These are phyloP conservation scores for Phalacrocorax brasilianus DNA, from an alignment of 2,113 vertebrate species.

Conservation along the genomic window DNA sequence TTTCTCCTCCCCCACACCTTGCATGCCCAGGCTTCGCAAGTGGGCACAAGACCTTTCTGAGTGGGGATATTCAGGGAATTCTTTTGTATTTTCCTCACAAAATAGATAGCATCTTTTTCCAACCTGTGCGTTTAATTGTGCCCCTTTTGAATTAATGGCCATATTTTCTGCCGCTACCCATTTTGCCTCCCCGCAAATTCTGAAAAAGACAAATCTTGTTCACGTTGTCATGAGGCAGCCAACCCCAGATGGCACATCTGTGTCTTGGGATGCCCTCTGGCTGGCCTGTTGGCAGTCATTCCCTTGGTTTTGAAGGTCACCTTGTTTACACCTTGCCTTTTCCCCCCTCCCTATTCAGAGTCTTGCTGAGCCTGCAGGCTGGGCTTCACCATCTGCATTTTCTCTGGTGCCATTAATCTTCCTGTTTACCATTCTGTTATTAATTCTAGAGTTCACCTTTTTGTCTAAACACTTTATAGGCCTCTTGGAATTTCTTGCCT, in stretches of 20 bases:
- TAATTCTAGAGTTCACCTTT: conserved; percentile 68
- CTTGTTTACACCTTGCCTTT: conserved; percentile 32
- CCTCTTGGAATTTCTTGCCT: conserved; percentile 50
- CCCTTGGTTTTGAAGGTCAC: conserved; percentile 49
- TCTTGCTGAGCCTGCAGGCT: conserved; percentile 69
- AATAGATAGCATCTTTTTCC: not conserved
- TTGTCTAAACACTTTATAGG: conserved; percentile 61
- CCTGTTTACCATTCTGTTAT: conserved; percentile 66
- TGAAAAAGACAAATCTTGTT: conserved; percentile 29
- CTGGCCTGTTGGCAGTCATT: conserved; percentile 45
- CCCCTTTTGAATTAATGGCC: not conserved
- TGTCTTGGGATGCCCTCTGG: conserved; percentile 46
- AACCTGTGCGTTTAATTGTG: not conserved
- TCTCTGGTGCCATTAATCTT: conserved; percentile 61
- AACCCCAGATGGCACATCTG: conserved; percentile 60
- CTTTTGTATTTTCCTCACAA: not conserved
- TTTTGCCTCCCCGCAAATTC: conserved; percentile 14
- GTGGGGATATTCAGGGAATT: not conserved
- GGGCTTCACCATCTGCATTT: conserved; percentile 69
- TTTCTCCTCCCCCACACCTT: not conserved
- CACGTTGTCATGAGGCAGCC: conserved; percentile 16
- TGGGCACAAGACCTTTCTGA: not conserved
- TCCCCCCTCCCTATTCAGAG: not conserved
- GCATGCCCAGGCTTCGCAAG: not conserved
- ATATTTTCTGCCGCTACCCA: not conserved